Evolutionary conservation across 2,888 invertebrate genomes (phyloP), one percentile per base, ranked within the genome.

Genomic region (Pinctada fucata): DNA sequence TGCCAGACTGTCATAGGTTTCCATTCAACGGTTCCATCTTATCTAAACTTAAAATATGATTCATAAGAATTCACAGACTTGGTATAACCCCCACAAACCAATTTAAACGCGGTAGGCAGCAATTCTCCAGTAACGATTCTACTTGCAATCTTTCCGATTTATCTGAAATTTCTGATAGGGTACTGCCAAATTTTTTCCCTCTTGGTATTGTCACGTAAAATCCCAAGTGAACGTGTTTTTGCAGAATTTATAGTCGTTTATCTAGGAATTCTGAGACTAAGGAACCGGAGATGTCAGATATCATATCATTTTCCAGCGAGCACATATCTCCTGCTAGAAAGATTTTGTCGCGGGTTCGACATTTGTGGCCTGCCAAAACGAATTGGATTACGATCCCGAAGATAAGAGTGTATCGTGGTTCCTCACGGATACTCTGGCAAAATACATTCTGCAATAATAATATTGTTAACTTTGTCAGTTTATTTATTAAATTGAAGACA

Each of bases 181-280:
- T 68, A 68, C 58, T 69, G 72, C 75, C 72, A 75, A 75, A 50
- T 72, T 78, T 79, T 79, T 75, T 72, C 64, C 80, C 13, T 48
- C 74, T 76, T 78, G 66, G 45, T 47, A 52, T 74, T 78, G 80
- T 80, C 80, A 80, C 78, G 80, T 74, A 80, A 72, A 66, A 70
- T 75, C 80, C 70, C 65, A 71, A 72, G 77, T 67, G 77, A 80
- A 78, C 80, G 80, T 80, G 80, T 80, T 80, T 80, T 80, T 80
- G 77, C 75, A 45, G 72, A 80, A 80, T 80, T 80, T 80, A 80
- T 80, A 80, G 78, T 58, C 71, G 76, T 80, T 80, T 80, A 80
- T 80, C 80, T 71, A 64, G 51, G 50, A 75, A 69, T 78, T 72
- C 69, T 65, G 75, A 80, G 80, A 74, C 77, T 72, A 52, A 75